Conservation (phyloP, 2,113 vertebrate species). For the Cromileptes altivelis region DNA sequence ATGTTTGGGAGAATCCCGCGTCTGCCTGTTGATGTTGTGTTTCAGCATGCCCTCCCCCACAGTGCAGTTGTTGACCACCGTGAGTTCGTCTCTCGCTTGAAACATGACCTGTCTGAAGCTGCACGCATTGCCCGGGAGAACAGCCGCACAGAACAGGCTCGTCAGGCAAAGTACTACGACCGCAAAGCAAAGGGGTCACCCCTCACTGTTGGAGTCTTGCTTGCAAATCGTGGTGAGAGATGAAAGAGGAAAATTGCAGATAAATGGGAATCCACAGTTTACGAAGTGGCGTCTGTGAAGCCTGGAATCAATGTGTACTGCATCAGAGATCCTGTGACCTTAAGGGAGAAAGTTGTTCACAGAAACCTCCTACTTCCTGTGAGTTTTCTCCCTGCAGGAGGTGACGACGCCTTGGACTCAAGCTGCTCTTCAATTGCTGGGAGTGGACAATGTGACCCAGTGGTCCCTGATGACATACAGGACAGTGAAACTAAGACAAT, state of each 20-base stretch:
- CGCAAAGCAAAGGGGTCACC: background rate
- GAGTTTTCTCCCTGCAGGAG: background rate
- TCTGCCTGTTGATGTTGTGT: background rate
- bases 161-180: background rate
- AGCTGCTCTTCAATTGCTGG: background rate
- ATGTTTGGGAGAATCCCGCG: slow-evolving; percentile 17
- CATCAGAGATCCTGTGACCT: slow-evolving; percentile 5
- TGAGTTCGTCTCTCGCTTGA: background rate
- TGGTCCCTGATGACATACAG: background rate
- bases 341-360: slow-evolving; percentile 6
- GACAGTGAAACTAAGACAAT: slow-evolving; percentile 6
- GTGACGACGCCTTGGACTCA: background rate
- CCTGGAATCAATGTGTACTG: slow-evolving; percentile 16
- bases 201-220: slow-evolving; percentile 6
- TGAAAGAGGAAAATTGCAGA: slow-evolving; percentile 12
- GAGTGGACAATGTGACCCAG: background rate
- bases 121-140: background rate
- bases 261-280: slow-evolving; percentile 5
- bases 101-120: background rate
- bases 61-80: background rate
- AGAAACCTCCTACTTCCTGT: background rate
- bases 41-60: slow-evolving; percentile 9
- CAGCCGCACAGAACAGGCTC: background rate
- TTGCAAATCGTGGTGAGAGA: slow-evolving; percentile 1
- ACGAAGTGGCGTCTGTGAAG: background rate